A percentile compares a stretch with the other conserved stretches of the same genome.
Conservation (phyloP, 2,113 vertebrate genomes). For the Hydrolagus affinis region DNA sequence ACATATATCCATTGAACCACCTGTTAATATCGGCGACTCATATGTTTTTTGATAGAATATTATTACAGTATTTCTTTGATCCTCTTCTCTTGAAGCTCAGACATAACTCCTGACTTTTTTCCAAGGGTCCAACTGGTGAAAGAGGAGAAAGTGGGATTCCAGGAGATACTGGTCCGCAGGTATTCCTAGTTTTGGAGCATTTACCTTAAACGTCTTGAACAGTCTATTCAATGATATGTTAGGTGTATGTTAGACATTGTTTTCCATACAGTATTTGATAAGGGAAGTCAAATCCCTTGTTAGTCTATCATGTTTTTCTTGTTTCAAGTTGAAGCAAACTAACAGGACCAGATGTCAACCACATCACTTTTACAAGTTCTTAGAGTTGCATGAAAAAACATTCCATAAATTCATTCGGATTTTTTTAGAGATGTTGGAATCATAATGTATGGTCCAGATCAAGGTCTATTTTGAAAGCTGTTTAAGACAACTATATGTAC, state of each 20-base stretch:
- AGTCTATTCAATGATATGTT: not conserved
- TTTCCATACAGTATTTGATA: not conserved
- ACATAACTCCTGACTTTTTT: not conserved
- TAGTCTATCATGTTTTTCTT: conserved; percentile 6
- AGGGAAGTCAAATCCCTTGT: not conserved
- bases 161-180: not conserved
- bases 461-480: not conserved
- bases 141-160: conserved; percentile 2
- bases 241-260: not conserved
- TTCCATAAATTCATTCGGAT: not conserved
- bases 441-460: not conserved
- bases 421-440: not conserved
- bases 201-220: not conserved
- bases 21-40: no score
- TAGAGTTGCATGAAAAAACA: not conserved
- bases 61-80: no score
- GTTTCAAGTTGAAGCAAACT: not conserved
- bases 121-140: not conserved
- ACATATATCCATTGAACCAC: no score
- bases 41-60: no score
- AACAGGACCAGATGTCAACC: not conserved
- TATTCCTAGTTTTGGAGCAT: not conserved
- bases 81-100: no score
- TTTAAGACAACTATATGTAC: not conserved
- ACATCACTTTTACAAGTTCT: not conserved